Evolutionary conservation across 2,888 invertebrate genomes (phyloP).

Genomic region (Diaphora mendica): DNA sequence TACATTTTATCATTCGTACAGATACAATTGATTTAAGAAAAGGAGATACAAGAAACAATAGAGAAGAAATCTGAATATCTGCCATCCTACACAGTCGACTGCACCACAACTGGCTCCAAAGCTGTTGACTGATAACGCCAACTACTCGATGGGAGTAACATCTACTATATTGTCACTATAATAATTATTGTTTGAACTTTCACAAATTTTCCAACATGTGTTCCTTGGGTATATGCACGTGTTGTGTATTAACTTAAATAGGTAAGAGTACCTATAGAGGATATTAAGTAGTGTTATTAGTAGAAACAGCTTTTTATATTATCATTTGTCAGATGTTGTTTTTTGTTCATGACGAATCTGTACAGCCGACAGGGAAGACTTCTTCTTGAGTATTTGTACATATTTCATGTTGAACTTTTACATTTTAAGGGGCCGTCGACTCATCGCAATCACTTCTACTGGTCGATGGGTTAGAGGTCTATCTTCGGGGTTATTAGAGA

Average conservation of each 20-base stretch:
- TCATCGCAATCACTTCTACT: slow-evolving; percentile 9
- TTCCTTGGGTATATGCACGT: background rate
- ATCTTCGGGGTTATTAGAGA: slow-evolving; percentile 10
- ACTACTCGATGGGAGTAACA: background rate
- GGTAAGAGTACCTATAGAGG: background rate
- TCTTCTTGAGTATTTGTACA: slow-evolving; percentile 10
- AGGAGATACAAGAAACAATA: background rate
- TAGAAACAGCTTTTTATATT: no score
- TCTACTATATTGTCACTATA: background rate
- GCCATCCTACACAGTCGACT: background rate
- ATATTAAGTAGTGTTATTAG: background rate
- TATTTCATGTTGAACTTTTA: slow-evolving; percentile 12
- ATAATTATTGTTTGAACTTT: background rate
- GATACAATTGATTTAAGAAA: background rate
- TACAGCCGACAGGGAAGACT: slow-evolving; percentile 18
- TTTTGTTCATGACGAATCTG: slow-evolving; percentile 11
- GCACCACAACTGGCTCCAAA: background rate
- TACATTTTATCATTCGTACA: background rate
- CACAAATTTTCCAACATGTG: background rate
- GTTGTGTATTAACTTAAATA: background rate
- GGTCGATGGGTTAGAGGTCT: slow-evolving; percentile 7
- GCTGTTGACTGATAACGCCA: background rate
- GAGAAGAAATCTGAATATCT: background rate
- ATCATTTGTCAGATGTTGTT: slow-evolving; percentile 10
- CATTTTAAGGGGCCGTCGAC: slow-evolving; percentile 7